Evolutionary conservation across 2,888 invertebrate species (phyloP).

Genomic region (Drosophila heteroneura): DNA sequence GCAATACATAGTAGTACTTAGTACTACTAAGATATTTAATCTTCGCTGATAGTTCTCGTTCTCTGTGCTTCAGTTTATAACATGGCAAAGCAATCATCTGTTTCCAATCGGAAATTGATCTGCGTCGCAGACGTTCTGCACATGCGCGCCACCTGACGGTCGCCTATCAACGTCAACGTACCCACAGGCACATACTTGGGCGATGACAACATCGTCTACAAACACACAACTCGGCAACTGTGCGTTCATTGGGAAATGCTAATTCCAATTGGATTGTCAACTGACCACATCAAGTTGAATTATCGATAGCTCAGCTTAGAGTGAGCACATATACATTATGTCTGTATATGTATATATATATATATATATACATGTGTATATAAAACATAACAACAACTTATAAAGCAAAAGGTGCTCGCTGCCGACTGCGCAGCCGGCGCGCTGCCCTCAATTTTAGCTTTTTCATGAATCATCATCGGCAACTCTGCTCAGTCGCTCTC

Average conservation of each 20-base stretch:
- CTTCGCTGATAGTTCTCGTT: not conserved
- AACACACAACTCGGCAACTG: conserved; percentile 13
- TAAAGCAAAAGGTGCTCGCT: conserved; percentile 61
- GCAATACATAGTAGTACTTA: not conserved
- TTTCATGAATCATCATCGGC: conserved; percentile 54
- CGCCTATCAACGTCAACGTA: not conserved
- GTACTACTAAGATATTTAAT: not conserved
- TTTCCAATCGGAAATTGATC: conserved; percentile 18
- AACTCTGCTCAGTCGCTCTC: conserved; percentile 14
- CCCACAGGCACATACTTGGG: conserved; percentile 46
- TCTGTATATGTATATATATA: conserved; percentile 7
- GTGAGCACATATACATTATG: conserved; percentile 4
- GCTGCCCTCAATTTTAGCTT: conserved; percentile 47
- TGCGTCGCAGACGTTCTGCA: conserved; percentile 29
- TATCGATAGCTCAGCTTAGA: conserved; percentile 42
- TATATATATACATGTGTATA: conserved; percentile 6
- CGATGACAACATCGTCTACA: conserved; percentile 71
- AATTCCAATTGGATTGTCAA: conserved; percentile 57
- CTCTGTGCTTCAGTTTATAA: not conserved
- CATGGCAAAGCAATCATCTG: not conserved
- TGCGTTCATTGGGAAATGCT: conserved; percentile 41
- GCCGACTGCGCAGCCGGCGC: conserved; percentile 44
- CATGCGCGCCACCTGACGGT: conserved; percentile 51
- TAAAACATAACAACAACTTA: conserved; percentile 45
- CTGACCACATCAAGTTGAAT: conserved; percentile 22